Evolutionary conservation across 2,113 vertebrate species (phyloP).

Genomic region (Podarcis cretensis): DNA sequence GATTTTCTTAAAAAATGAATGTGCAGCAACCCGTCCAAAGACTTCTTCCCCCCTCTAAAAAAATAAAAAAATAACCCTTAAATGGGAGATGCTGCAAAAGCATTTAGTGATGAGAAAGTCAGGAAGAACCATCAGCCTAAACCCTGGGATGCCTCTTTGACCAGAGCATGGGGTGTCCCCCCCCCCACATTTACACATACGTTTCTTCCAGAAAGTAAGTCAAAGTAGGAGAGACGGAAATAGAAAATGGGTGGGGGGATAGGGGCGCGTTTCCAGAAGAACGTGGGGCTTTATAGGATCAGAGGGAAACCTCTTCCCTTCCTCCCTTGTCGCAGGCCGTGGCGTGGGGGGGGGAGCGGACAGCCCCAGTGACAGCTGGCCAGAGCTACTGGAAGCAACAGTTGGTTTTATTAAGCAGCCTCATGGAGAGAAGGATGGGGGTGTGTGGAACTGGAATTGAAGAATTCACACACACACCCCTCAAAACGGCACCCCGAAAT

Average conservation of each 20-base stretch:
- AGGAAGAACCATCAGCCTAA: neutral
- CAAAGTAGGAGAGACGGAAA: neutral
- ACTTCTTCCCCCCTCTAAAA: neutral
- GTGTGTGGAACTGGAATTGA: neutral
- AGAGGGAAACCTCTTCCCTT: neutral
- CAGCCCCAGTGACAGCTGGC: constrained; percentile 30
- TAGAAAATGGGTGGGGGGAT: neutral
- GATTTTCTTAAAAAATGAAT: neutral
- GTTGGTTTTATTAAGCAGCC: constrained; percentile 14
- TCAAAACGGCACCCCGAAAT: neutral
- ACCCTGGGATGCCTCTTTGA: neutral
- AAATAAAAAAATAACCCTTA: neutral
- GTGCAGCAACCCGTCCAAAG: neutral
- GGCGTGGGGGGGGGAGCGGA: neutral
- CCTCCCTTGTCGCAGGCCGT: neutral
- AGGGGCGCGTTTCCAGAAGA: neutral
- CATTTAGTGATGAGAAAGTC: neutral
- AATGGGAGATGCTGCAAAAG: neutral
- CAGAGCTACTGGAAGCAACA: constrained; percentile 12
- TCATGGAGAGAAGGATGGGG: neutral
- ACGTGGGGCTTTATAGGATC: neutral
- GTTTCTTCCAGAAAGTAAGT: neutral
- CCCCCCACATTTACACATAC: neutral
- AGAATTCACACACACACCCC: neutral
- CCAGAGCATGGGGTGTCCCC: neutral